A percentile compares a stretch with the other conserved stretches of the same genome.
phyloP scores from a whole-genome alignment of 1,140 invertebrate species.

The Aphelinus atriplicis region DNA sequence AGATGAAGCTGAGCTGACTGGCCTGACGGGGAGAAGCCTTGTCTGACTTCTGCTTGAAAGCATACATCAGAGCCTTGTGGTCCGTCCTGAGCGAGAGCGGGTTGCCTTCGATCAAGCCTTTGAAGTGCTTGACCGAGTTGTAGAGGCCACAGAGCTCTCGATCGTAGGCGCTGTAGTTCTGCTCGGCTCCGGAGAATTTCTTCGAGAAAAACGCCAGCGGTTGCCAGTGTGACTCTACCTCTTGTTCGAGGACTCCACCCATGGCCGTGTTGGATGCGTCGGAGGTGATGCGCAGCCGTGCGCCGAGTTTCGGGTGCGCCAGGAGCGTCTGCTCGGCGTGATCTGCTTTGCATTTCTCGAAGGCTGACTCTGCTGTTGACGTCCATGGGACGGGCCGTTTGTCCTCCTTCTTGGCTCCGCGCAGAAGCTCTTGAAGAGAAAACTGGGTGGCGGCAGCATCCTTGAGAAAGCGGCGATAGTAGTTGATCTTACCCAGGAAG shows the following conservation, averaged over 20 bases:
- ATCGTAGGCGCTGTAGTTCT: constrained; percentile 11
- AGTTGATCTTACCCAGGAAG: no score
- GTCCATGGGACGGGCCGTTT: no score
- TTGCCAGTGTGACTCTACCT: not conserved
- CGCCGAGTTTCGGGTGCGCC: no score
- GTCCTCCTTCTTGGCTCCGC: no score
- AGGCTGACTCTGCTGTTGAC: no score
- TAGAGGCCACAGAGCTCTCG: not conserved
- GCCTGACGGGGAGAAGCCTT: constrained; percentile 10
- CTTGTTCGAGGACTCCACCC: not conserved
- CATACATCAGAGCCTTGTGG: constrained; percentile 6
- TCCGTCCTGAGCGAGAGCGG: not conserved
- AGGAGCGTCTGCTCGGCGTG: no score
- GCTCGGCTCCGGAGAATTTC: not conserved
- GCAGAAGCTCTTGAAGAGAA: no score
- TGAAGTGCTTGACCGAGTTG: not conserved
- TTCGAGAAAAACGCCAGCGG: constrained; percentile 9
- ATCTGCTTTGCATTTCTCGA: no score
- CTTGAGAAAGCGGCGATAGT: no score
- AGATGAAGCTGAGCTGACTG: not conserved
- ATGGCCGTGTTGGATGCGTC: no score
- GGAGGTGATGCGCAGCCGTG: no score
- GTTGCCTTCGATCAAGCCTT: not conserved
- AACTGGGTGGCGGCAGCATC: no score
- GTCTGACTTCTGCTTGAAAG: not conserved